Evolutionary conservation across 2,113 vertebrate species (phyloP).

Genomic region (Sialia sialis): DNA sequence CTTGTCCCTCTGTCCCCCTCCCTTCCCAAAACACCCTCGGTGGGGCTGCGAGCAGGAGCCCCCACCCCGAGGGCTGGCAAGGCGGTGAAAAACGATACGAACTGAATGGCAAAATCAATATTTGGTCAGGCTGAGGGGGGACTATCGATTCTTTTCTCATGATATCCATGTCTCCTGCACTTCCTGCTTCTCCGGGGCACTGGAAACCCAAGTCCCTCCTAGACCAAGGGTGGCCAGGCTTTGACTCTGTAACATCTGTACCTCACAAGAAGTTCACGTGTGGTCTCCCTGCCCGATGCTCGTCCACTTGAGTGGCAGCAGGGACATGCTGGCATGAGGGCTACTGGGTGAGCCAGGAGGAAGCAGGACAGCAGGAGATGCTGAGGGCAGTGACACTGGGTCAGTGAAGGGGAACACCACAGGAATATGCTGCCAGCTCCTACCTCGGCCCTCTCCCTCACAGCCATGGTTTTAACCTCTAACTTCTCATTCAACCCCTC

Average conservation of each 20-base stretch:
- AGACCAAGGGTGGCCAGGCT: slow-evolving; percentile 59
- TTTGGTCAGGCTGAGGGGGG: slow-evolving; percentile 52
- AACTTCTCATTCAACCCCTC: neutral
- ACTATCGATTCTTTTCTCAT: slow-evolving; percentile 64
- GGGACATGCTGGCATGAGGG: neutral
- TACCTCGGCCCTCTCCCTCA: neutral
- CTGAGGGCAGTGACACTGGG: neutral
- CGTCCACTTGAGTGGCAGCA: slow-evolving; percentile 32
- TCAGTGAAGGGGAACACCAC: neutral
- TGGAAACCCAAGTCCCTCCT: slow-evolving; percentile 49
- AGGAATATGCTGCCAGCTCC: neutral
- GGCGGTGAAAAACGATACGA: slow-evolving; percentile 36
- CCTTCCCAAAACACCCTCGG: neutral
- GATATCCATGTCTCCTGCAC: slow-evolving; percentile 60
- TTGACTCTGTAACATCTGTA: slow-evolving; percentile 57
- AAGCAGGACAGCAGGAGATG: slow-evolving; percentile 5
- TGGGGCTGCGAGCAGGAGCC: neutral
- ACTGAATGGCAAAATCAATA: slow-evolving; percentile 56
- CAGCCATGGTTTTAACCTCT: neutral
- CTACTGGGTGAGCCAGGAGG: neutral
- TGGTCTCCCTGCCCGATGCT: neutral
- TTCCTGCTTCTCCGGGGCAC: slow-evolving; percentile 51
- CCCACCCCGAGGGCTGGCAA: neutral
- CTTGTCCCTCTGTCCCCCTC: neutral
- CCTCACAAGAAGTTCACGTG: slow-evolving; percentile 62